A percentile compares a stretch with the other conserved stretches of the same genome.
Evolutionary conservation across 1,140 invertebrate species (phyloP).

Genomic region (Monomorium pharaonis): DNA sequence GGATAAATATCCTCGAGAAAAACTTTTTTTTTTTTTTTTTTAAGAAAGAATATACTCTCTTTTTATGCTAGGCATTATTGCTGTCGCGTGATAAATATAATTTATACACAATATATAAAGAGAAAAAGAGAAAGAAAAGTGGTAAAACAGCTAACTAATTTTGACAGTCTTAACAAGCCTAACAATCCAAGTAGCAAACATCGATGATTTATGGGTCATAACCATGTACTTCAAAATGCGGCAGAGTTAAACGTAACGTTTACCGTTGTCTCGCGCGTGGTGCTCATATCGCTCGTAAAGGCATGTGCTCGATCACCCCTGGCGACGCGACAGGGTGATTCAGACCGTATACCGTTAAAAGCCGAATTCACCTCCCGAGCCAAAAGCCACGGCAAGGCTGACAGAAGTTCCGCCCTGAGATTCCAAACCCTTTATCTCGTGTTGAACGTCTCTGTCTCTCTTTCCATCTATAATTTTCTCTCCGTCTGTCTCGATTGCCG

Average conservation of each 20-base stretch:
- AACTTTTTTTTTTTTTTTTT: too few relatives aligned
- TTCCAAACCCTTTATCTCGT: slow-evolving; percentile 47
- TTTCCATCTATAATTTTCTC: slow-evolving; percentile 5
- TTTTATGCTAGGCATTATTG: too few relatives aligned
- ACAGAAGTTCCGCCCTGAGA: slow-evolving; percentile 48
- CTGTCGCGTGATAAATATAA: neutral
- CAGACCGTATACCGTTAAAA: slow-evolving; percentile 53
- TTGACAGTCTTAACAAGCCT: neutral
- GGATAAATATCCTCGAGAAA: neutral
- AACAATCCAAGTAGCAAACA: neutral
- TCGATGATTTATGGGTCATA: neutral
- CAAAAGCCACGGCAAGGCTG: slow-evolving; percentile 27
- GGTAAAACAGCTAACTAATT: neutral
- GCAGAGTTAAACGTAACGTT: slow-evolving; percentile 2
- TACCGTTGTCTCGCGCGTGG: neutral
- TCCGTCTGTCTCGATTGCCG: neutral
- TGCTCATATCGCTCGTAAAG: slow-evolving; percentile 22
- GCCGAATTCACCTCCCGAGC: slow-evolving; percentile 31
- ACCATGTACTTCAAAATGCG: neutral
- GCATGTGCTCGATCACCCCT: slow-evolving; percentile 35
- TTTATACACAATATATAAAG: neutral
- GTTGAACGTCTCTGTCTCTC: slow-evolving; percentile 28
- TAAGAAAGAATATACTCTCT: too few relatives aligned
- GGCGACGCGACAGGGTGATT: slow-evolving; percentile 16
- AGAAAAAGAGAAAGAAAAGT: neutral